Evolutionary conservation across 2,797 vertebrate species (phyloP).

Genomic region (Gobio occitaniae): DNA sequence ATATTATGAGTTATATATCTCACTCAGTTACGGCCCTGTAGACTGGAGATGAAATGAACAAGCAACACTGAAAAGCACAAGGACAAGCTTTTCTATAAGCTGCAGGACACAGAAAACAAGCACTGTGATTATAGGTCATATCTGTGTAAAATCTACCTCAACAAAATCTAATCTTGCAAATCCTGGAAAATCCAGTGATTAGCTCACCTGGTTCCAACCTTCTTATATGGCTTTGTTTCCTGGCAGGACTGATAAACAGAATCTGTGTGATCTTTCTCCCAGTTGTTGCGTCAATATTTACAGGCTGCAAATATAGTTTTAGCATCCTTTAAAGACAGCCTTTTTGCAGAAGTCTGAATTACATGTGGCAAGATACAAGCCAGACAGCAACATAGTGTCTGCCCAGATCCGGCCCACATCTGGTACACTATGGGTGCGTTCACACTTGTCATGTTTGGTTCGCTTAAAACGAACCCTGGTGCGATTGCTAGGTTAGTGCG

Average conservation of each 20-base stretch:
- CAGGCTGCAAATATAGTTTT: not conserved
- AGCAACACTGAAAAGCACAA: not conserved
- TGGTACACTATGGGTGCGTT: too few species aligned
- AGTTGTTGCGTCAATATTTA: not conserved
- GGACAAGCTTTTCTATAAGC: not conserved
- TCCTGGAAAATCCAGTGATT: not conserved
- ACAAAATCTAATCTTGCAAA: not conserved
- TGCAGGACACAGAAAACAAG: not conserved
- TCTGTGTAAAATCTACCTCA: not conserved
- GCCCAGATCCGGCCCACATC: too few species aligned
- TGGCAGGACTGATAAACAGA: not conserved
- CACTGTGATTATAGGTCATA: not conserved
- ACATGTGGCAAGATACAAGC: not conserved
- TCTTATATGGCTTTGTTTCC: conserved; percentile 3
- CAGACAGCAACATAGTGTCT: too few species aligned
- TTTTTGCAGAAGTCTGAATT: not conserved
- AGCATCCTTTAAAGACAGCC: not conserved
- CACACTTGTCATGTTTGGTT: too few species aligned
- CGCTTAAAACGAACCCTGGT: too few species aligned
- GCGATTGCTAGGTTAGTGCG: too few species aligned
- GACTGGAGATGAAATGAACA: not conserved
- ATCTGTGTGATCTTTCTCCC: not conserved
- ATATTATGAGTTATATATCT: conserved; percentile 33
- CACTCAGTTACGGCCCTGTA: not conserved
- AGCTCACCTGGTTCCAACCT: not conserved